Base-by-base conservation (phyloP, 2,888 invertebrate species). In the Lymantria monacha region DNA sequence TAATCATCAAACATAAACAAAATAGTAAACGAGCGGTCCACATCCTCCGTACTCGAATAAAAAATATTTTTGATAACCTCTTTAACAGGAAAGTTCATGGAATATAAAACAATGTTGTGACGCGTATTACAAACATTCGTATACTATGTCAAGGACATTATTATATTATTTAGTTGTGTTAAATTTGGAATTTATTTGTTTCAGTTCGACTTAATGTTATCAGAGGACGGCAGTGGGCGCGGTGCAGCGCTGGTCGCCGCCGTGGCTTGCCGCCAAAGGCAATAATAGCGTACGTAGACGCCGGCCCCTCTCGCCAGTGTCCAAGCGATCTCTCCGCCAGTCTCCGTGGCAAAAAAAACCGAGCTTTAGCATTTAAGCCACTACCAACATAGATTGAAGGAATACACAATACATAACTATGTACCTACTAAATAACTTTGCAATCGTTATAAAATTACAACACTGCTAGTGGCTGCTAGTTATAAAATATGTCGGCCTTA, bases 191-290 rank as follows among this genome's bases (percentile, higher is more conserved):
- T n/a, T 38, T 44, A 51, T 55, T 61, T 70, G 42, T 93, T 93
- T 9, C 93, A 97, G 94, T 98, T 97, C 82, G 96, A 97, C 83
- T 92, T 99, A 69, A 98, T 98, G 97, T 88, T 98, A 51, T 98
- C 98, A 0, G 97, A 98, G 82, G 98, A 98, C 81, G 98, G 98
- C 46, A 97, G 97, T 73, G 98, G 98, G n/a, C 95, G 97, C 72
- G 98, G 98, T 30, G 98, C 98, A 47, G 98, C 98, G 53, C 89
- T 98, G 48, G 98, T 98, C 11, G 98, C 98, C n/a, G 98, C 98
- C 9, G 98, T 98, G 37, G 97, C 97, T 42, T 94, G 94, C 68
- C 93, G 95, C 70, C 93, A 94, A 73, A 75, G 78, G 45, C 14
- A 42, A 42, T 72, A 66, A 30, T 63, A 61, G 44, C 59, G 65